A percentile compares a stretch with the other conserved stretches of the same genome.
phyloP scores from a whole-genome alignment of 2,888 invertebrate species.

The Drosophila quasianomalipes region DNA sequence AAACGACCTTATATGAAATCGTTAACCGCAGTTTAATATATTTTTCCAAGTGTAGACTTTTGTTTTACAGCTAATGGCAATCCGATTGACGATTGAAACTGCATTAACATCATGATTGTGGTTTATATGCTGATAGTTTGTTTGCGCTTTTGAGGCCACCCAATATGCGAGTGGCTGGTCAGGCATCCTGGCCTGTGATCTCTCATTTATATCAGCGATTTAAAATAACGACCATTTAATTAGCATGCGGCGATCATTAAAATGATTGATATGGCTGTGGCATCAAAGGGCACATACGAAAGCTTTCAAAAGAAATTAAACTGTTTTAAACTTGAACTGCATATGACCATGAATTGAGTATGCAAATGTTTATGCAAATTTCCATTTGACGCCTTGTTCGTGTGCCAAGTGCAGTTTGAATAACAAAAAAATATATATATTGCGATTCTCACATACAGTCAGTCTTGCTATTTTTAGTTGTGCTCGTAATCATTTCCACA shows the following conservation, averaged over 20 bases:
- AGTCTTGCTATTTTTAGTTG: slow-evolving; percentile 5
- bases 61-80: slow-evolving; percentile 15
- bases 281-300: slow-evolving; percentile 27
- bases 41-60: slow-evolving; percentile 7
- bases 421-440: not conserved
- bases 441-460: slow-evolving; percentile 1
- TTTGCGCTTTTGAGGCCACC: not conserved
- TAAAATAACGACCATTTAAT: slow-evolving; percentile 66
- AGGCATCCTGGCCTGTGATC: slow-evolving; percentile 42
- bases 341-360: not conserved
- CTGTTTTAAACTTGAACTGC: not conserved
- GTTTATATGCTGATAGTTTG: slow-evolving; percentile 24
- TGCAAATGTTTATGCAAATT: not conserved
- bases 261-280: slow-evolving; percentile 56
- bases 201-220: slow-evolving; percentile 45
- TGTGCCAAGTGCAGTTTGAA: not conserved
- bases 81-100: slow-evolving; percentile 22
- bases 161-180: slow-evolving; percentile 33
- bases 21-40: not conserved
- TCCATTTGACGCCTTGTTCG: not conserved
- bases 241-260: slow-evolving; percentile 49
- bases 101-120: slow-evolving; percentile 57
- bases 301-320: slow-evolving; percentile 11
- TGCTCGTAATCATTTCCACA: slow-evolving; percentile 1
- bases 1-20: not conserved